These are phyloP conservation scores for Ia io DNA, from an alignment of 2,113 vertebrate species.

Conservation along the genomic window DNA sequence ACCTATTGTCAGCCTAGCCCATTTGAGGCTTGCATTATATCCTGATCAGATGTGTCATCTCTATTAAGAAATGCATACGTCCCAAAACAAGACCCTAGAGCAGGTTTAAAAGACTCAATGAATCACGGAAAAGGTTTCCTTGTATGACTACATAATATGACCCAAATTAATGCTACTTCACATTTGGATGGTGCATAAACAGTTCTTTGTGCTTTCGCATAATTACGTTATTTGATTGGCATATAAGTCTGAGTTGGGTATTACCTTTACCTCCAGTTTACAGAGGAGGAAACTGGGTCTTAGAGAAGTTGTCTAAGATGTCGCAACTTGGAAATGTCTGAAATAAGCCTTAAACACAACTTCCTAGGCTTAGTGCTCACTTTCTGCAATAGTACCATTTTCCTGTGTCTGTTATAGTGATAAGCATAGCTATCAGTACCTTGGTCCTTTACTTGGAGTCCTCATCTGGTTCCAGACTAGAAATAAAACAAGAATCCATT, in stretches of 20 bases:
- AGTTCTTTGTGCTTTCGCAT: not conserved
- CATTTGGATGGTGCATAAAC: not conserved
- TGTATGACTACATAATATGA: not conserved
- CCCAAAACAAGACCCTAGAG: not conserved
- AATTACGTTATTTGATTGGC: not conserved
- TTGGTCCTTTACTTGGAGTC: not conserved
- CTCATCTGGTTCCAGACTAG: not conserved
- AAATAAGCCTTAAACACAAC: not conserved
- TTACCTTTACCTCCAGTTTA: not conserved
- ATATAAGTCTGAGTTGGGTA: not conserved
- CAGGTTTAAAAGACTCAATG: constrained; percentile 26
- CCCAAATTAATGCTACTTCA: not conserved
- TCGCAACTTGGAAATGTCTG: not conserved
- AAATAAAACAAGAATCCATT: not conserved
- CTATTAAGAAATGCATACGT: constrained; percentile 14
- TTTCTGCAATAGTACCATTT: not conserved
- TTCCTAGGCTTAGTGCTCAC: not conserved
- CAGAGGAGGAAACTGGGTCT: not conserved
- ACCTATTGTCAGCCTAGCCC: not conserved
- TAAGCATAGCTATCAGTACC: not conserved
- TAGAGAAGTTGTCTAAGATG: not conserved
- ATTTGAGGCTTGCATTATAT: not conserved
- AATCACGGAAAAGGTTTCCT: not conserved
- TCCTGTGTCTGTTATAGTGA: not conserved
- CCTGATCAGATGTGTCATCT: constrained; percentile 33